Conservation (phyloP, 2,113 vertebrate species). For the Bufo gargarizans region DNA sequence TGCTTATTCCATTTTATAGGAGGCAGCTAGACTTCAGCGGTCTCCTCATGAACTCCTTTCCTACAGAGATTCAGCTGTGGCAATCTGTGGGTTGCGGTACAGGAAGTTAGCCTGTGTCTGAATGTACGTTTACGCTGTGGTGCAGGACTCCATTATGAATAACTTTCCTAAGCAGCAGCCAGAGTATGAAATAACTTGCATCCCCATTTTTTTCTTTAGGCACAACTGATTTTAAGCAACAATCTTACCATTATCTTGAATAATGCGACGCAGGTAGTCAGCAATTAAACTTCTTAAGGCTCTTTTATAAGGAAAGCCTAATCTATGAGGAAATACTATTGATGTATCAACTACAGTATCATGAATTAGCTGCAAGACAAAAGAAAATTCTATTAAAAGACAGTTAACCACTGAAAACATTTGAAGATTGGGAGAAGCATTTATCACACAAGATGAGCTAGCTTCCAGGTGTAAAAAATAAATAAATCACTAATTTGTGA, state of each 20-base stretch:
- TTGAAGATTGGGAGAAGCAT: neutral
- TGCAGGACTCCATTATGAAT: too few relatives aligned
- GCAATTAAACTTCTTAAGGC: conserved; percentile 73
- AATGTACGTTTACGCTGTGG: too few relatives aligned
- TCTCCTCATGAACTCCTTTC: too few relatives aligned
- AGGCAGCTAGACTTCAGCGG: too few relatives aligned
- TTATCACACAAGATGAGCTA: too few relatives aligned
- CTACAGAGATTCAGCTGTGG: too few relatives aligned
- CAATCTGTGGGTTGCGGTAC: too few relatives aligned
- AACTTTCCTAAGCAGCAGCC: too few relatives aligned
- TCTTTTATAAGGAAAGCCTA: conserved; percentile 78
- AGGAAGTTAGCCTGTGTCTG: too few relatives aligned
- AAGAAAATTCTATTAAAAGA: neutral
- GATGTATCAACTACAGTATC: conserved; percentile 75
- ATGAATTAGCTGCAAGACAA: conserved; percentile 75
- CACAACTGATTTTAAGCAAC: neutral
- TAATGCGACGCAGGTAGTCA: conserved; percentile 77
- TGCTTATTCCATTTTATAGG: too few relatives aligned
- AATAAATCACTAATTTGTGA: too few relatives aligned
- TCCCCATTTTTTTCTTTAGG: neutral
- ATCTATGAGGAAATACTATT: conserved; percentile 76
- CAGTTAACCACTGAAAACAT: neutral
- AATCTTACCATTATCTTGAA: conserved; percentile 78
- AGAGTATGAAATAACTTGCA: neutral
- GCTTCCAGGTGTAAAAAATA: too few relatives aligned